Evolutionary conservation across 2,888 invertebrate genomes (phyloP).

Genomic region (Leucania comma): DNA sequence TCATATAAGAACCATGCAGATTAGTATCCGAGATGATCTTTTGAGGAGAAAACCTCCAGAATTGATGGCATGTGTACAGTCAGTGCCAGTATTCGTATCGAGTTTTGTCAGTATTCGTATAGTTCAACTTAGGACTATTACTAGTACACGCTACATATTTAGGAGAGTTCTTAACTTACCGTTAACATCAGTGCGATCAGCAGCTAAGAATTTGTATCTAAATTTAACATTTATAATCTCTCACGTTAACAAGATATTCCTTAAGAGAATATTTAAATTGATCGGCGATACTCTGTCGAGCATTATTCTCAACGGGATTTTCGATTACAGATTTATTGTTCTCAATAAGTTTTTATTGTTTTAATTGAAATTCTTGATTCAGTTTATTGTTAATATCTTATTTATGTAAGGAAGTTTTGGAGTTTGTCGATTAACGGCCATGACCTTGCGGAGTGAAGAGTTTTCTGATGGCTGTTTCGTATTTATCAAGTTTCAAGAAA

Average conservation of each 20-base stretch:
- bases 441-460: not conserved
- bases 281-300: conserved; percentile 12
- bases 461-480: not conserved
- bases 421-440: not conserved
- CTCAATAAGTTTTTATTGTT: conserved; percentile 15
- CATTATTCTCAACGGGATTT: conserved; percentile 30
- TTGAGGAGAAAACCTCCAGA: too few relatives aligned
- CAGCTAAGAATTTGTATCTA: conserved; percentile 1
- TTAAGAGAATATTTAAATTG: conserved; percentile 38
- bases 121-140: too few relatives aligned
- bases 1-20: too few relatives aligned
- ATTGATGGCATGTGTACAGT: too few relatives aligned
- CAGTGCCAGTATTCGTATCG: too few relatives aligned
- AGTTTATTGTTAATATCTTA: conserved; percentile 9
- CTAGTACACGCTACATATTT: too few relatives aligned
- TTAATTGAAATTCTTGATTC: conserved; percentile 20
- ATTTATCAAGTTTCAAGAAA: not conserved
- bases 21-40: too few relatives aligned
- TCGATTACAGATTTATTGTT: conserved; percentile 34
- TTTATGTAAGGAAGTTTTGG: not conserved
- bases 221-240: conserved; percentile 37
- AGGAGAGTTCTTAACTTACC: not conserved
- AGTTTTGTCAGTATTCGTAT: too few relatives aligned
- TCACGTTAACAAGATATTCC: conserved; percentile 10
- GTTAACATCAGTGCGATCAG: conserved; percentile 17